These are phyloP conservation scores for Papilio aristodemus DNA, from an alignment of 1,140 invertebrate species.

Conservation along the genomic window DNA sequence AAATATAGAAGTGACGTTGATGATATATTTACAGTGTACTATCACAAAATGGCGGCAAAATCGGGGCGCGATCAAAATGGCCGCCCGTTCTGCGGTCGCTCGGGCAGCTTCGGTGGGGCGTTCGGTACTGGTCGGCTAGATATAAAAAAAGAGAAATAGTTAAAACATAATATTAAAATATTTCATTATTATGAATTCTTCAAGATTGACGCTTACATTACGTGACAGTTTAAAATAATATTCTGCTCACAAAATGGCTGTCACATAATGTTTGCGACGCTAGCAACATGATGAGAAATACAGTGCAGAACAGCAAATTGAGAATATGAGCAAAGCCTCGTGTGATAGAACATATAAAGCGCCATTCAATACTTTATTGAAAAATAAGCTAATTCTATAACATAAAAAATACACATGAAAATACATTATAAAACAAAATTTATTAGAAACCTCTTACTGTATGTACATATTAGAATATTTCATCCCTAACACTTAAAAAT, in stretches of 20 bases:
- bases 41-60: constrained; percentile 66
- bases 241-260: background rate
- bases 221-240: background rate
- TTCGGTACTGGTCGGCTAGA: constrained; percentile 74
- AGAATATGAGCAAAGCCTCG: background rate
- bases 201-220: background rate
- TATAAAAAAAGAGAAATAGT: constrained; percentile 35
- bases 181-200: background rate
- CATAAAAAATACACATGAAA: background rate
- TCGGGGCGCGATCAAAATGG: constrained; percentile 66
- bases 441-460: background rate
- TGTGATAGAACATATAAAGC: constrained; percentile 1
- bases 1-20: constrained; percentile 28
- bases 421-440: background rate
- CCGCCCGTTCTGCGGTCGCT: constrained; percentile 78
- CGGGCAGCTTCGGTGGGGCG: constrained; percentile 76
- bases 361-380: background rate
- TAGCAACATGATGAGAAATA: background rate
- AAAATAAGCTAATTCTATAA: background rate
- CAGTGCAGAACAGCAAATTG: constrained; percentile 2
- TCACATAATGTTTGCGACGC: background rate
- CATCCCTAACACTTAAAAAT: background rate
- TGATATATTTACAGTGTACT: constrained; percentile 63
- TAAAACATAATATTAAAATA: constrained; percentile 27
- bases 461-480: background rate